Evolutionary conservation across 2,113 vertebrate species (phyloP).

Genomic region (Galeopterus variegatus): DNA sequence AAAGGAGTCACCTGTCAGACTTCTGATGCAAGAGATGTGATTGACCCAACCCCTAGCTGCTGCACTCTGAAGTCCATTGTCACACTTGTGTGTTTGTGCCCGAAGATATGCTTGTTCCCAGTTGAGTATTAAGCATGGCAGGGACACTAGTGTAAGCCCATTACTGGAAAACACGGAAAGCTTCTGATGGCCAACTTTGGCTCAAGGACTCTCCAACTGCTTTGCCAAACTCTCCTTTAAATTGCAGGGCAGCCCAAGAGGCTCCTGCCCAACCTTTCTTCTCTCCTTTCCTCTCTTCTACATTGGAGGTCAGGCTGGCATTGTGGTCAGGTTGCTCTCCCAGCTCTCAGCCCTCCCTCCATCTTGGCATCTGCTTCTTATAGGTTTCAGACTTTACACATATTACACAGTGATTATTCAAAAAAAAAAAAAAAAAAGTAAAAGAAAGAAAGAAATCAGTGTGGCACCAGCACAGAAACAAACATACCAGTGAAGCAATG

Average conservation of each 20-base stretch:
- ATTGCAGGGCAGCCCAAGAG: too few species aligned
- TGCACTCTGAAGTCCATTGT: not conserved
- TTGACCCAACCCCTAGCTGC: not conserved
- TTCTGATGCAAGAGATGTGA: not conserved
- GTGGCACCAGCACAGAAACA: not conserved
- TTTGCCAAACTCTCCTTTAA: not conserved
- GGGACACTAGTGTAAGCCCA: not conserved
- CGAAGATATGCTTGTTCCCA: not conserved
- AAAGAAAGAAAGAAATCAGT: not conserved
- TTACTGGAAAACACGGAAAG: rapidly evolving
- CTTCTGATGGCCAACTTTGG: not conserved
- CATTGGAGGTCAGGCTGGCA: not conserved
- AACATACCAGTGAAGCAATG: not conserved
- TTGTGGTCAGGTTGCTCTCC: not conserved
- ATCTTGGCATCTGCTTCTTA: not conserved
- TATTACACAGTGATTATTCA: not conserved
- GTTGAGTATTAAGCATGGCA: not conserved
- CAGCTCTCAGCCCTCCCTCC: not conserved
- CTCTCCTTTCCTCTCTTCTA: not conserved
- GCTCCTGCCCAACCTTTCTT: not conserved
- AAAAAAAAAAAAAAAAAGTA: not conserved
- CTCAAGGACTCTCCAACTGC: not conserved
- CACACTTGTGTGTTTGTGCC: not conserved
- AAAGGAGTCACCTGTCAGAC: too few species aligned
- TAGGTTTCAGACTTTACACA: not conserved